A percentile compares a stretch with the other conserved stretches of the same genome.
phyloP scores from a whole-genome alignment of 1,140 invertebrate species.

The Trialeurodes vaporariorum region DNA sequence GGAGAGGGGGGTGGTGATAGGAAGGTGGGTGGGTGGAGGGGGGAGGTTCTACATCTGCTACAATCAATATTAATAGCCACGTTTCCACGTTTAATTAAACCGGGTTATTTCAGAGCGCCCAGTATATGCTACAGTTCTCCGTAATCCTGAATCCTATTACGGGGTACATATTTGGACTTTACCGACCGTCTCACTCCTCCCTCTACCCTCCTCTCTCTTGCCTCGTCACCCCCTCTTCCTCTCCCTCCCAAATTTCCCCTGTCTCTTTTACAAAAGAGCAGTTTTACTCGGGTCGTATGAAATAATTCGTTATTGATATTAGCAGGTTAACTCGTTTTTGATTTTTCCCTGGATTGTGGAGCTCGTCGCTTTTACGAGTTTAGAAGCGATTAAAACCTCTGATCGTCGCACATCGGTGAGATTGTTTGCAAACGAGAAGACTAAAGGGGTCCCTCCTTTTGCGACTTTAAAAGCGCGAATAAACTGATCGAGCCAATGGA shows the following conservation, averaged over 20 bases:
- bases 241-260: too few species aligned
- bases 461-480: too few species aligned
- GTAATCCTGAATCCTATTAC: background rate
- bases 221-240: too few species aligned
- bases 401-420: too few species aligned
- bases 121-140: too few species aligned
- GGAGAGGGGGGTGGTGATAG: too few species aligned
- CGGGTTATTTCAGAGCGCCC: background rate
- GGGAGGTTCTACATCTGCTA: background rate
- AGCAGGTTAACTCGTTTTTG: background rate
- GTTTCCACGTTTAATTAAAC: background rate
- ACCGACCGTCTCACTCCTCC: background rate
- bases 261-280: too few species aligned
- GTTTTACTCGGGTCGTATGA: background rate
- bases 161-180: background rate
- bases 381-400: background rate
- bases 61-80: background rate
- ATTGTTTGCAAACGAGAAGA: too few species aligned
- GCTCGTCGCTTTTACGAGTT: background rate
- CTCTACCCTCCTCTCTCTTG: too few species aligned
- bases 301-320: constrained; percentile 1
- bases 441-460: too few species aligned
- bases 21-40: too few species aligned
- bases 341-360: background rate
- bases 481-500: too few species aligned